Conservation (phyloP, 2,888 invertebrate species). For the Maniola hyperantus region DNA sequence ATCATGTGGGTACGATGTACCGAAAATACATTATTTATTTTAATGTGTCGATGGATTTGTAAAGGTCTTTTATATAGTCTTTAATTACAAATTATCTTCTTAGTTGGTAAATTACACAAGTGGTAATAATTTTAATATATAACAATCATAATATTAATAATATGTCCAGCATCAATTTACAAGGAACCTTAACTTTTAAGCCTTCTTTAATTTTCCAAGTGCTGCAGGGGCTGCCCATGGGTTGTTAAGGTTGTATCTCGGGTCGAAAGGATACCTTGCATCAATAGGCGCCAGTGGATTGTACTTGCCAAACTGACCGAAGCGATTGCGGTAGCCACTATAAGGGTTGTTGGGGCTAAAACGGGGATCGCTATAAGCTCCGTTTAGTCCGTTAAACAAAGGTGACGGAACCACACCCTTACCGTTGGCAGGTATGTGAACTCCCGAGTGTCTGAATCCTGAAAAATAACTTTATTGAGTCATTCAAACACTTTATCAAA, state of each 20-base stretch:
- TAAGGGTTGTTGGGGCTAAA: constrained; percentile 58
- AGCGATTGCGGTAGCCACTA: constrained; percentile 38
- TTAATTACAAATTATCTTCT: not conserved
- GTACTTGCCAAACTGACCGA: constrained; percentile 46
- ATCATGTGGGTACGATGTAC: no score
- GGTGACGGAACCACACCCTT: constrained; percentile 68
- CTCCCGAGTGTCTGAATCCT: constrained; percentile 85
- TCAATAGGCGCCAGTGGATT: constrained; percentile 50
- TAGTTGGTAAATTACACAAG: constrained; percentile 1
- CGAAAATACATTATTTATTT: no score
- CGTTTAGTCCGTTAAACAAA: constrained; percentile 31
- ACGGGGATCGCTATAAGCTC: constrained; percentile 38
- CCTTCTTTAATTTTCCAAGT: constrained; percentile 17
- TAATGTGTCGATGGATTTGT: not conserved
- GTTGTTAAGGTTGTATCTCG: constrained; percentile 46
- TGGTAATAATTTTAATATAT: not conserved
- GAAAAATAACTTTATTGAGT: constrained; percentile 29
- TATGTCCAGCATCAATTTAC: not conserved
- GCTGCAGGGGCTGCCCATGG: constrained; percentile 42
- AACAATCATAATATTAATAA: not conserved
- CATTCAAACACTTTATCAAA: no score
- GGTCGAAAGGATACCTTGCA: constrained; percentile 47
- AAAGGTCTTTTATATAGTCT: no score
- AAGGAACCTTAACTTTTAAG: constrained; percentile 1
- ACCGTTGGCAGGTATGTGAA: constrained; percentile 84